phyloP scores from a whole-genome alignment of 2,888 invertebrate species.

The Hirudinaria manillensis region DNA sequence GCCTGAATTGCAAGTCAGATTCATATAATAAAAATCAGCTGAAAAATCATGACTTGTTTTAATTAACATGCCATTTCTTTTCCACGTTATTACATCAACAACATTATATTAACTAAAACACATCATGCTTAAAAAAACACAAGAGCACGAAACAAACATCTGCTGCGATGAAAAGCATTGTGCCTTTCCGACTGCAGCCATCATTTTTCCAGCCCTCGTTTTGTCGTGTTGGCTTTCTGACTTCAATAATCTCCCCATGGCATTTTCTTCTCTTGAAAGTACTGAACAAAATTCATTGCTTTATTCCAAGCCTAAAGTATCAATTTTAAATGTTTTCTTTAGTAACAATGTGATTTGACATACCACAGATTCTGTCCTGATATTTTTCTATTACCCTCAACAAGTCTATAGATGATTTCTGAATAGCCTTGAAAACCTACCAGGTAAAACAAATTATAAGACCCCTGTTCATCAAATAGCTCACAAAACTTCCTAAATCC shows the following conservation, averaged over 20 bases:
- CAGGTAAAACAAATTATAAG: neutral
- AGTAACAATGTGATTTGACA: slow-evolving; percentile 35
- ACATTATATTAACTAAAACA: neutral
- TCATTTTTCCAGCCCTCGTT: slow-evolving; percentile 76
- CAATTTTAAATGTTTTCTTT: too few relatives aligned
- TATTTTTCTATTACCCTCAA: slow-evolving; percentile 84
- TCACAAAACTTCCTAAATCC: neutral
- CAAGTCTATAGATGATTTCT: slow-evolving; percentile 78
- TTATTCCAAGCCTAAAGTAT: too few relatives aligned
- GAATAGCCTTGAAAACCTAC: slow-evolving; percentile 63
- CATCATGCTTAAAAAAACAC: neutral
- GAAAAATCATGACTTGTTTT: too few relatives aligned
- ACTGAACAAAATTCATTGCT: slow-evolving; percentile 55
- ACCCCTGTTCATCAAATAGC: neutral
- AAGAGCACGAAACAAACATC: slow-evolving; percentile 50
- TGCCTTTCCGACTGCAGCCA: slow-evolving; percentile 77
- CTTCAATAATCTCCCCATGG: slow-evolving; percentile 85
- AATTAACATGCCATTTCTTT: too few relatives aligned
- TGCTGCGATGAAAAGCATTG: slow-evolving; percentile 86
- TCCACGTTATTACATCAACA: too few relatives aligned
- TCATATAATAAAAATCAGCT: neutral
- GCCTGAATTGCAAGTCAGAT: slow-evolving; percentile 55
- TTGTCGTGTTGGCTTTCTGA: slow-evolving; percentile 82
- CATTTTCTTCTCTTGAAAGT: slow-evolving; percentile 89
- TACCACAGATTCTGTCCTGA: slow-evolving; percentile 81